These are phyloP conservation scores for Gibbula magus DNA, from an alignment of 2,888 invertebrate species.

Conservation along the genomic window DNA sequence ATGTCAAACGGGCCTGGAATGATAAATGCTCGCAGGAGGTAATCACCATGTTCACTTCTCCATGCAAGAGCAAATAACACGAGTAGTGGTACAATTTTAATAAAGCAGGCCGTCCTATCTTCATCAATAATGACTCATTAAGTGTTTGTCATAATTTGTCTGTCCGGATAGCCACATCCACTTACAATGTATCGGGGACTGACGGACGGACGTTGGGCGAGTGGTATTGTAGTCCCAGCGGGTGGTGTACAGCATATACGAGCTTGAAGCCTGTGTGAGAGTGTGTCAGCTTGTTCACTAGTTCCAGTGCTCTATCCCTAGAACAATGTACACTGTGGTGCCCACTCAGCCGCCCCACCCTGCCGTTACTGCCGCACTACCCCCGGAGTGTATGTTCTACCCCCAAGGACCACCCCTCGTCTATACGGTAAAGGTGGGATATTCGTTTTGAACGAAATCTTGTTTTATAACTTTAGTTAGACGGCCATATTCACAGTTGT, in stretches of 20 bases:
- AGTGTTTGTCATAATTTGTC: constrained; percentile 4
- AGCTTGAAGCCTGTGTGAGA: no score
- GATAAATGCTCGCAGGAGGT: no score
- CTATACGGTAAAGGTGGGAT: constrained; percentile 23
- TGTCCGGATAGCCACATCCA: background rate
- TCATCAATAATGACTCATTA: background rate
- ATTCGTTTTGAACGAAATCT: background rate
- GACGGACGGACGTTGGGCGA: background rate
- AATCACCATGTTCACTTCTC: no score
- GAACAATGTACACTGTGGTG: constrained; percentile 27
- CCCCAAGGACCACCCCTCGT: constrained; percentile 16
- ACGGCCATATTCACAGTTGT: background rate
- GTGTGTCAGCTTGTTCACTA: background rate
- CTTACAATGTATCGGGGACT: background rate
- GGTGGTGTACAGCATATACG: background rate
- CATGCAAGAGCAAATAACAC: no score
- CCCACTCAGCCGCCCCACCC: constrained; percentile 11
- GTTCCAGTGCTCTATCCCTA: background rate
- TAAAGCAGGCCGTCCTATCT: background rate
- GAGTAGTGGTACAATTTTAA: no score
- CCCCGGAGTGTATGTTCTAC: constrained; percentile 21
- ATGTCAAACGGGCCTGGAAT: no score
- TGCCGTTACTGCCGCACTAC: background rate
- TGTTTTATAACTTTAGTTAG: background rate
- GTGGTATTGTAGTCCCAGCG: background rate